phyloP scores from a whole-genome alignment of 2,888 invertebrate species.

The Sinelater perroti region DNA sequence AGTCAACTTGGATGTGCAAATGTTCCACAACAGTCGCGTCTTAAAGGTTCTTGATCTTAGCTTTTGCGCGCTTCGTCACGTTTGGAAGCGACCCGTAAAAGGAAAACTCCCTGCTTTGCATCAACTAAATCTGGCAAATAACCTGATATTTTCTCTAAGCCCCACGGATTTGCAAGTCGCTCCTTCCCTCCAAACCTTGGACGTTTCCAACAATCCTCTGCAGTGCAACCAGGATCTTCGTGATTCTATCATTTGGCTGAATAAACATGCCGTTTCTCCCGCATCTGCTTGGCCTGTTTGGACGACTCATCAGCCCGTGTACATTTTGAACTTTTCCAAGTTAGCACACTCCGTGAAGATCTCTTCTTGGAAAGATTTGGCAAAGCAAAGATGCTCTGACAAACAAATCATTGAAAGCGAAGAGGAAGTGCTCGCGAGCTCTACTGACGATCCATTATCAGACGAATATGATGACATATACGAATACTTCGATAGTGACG shows the following conservation, averaged over 20 bases:
- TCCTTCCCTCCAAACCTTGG: constrained; percentile 67
- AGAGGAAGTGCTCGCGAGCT: constrained; percentile 1
- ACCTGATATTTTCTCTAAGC: constrained; percentile 67
- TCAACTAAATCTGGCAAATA: constrained; percentile 66
- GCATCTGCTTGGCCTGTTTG: constrained; percentile 48
- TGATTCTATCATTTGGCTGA: constrained; percentile 72
- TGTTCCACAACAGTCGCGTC: constrained; percentile 70
- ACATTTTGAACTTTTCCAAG: constrained; percentile 17
- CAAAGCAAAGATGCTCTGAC: constrained; percentile 52
- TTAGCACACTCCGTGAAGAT: no score
- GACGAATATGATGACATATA: constrained; percentile 56
- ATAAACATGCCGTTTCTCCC: constrained; percentile 66
- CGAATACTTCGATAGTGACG: constrained; percentile 58
- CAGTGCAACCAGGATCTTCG: constrained; percentile 75
- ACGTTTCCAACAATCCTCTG: constrained; percentile 72
- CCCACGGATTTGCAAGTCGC: constrained; percentile 68
- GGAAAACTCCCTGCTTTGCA: constrained; percentile 52
- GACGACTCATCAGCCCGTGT: constrained; percentile 39
- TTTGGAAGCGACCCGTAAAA: constrained; percentile 65
- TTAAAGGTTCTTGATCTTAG: constrained; percentile 76
- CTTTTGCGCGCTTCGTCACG: constrained; percentile 70
- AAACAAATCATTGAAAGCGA: constrained; percentile 43
- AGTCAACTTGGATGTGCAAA: constrained; percentile 68
- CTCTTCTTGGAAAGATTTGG: constrained; percentile 27
- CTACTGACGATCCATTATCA: constrained; percentile 8